A percentile compares a stretch with the other conserved stretches of the same genome.
phyloP scores from a whole-genome alignment of 2,888 invertebrate genomes.

The Lamellibrachia columna region DNA sequence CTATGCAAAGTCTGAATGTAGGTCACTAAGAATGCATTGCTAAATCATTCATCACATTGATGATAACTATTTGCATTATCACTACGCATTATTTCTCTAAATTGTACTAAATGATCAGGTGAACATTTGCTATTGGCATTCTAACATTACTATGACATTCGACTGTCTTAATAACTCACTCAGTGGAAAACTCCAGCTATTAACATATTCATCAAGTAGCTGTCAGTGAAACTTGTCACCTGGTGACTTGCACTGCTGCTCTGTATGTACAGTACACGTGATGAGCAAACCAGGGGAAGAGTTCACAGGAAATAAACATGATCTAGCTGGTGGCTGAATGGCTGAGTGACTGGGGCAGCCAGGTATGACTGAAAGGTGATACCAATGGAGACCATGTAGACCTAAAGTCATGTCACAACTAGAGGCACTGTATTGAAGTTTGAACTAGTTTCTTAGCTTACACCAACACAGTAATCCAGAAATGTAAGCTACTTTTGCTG shows the following conservation, averaged over 20 bases:
- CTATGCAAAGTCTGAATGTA: not conserved
- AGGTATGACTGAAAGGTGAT: not conserved
- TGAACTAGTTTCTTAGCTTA: not conserved
- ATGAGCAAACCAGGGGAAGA: not conserved
- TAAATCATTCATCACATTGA: not conserved
- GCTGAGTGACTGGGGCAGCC: not conserved
- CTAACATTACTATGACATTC: not conserved
- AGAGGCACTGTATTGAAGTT: not conserved
- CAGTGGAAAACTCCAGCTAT: not conserved
- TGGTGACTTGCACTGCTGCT: not conserved
- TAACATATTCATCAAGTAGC: not conserved
- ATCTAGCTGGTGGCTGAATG: not conserved
- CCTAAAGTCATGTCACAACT: not conserved
- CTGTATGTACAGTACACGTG: not conserved
- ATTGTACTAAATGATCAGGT: not conserved
- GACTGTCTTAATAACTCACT: not conserved
- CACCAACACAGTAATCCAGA: not conserved
- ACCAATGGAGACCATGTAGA: not conserved
- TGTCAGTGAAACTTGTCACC: conserved; percentile 3
- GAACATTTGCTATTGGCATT: not conserved
- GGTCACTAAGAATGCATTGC: not conserved
- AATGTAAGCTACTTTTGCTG: not conserved
- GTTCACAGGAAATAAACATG: conserved; percentile 3
- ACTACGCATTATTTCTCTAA: not conserved
- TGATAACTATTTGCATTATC: not conserved